A percentile compares a stretch with the other conserved stretches of the same genome.
Evolutionary conservation across 2,888 invertebrate genomes (phyloP).

Genomic region (Acleris cristana): DNA sequence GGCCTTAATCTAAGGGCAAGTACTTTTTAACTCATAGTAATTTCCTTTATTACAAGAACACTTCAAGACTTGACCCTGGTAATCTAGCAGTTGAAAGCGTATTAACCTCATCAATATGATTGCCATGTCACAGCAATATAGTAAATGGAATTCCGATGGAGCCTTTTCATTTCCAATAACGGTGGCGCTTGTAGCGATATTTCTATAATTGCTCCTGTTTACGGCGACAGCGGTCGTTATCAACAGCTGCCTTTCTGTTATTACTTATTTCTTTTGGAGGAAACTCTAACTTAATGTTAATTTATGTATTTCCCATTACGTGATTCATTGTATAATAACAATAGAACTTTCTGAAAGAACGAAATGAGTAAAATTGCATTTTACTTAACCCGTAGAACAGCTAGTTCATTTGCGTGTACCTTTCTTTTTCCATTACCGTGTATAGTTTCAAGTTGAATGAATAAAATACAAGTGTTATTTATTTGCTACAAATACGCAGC

Average conservation of each 20-base stretch:
- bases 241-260: conserved; percentile 14
- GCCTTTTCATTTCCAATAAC: conserved; percentile 6
- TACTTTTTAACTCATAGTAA: not conserved
- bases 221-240: conserved; percentile 20
- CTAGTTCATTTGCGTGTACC: too few relatives aligned
- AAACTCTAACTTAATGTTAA: conserved; percentile 8
- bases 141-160: not conserved
- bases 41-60: too few relatives aligned
- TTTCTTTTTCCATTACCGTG: too few relatives aligned
- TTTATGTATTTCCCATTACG: not conserved
- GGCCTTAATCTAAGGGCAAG: not conserved
- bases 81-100: too few relatives aligned
- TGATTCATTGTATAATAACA: not conserved
- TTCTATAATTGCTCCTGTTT: conserved; percentile 20
- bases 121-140: not conserved
- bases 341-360: not conserved
- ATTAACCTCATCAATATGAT: not conserved
- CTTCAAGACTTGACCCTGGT: too few relatives aligned
- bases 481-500: conserved; percentile 22
- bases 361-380: too few relatives aligned
- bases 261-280: not conserved
- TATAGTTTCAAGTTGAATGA: too few relatives aligned
- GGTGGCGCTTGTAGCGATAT: conserved; percentile 18
- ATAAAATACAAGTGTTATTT: conserved; percentile 2
- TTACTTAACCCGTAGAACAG: too few relatives aligned